Evolutionary conservation across 2,888 invertebrate genomes (phyloP), one percentile per base, ranked within the genome.

Genomic region (Fragum fragum): DNA sequence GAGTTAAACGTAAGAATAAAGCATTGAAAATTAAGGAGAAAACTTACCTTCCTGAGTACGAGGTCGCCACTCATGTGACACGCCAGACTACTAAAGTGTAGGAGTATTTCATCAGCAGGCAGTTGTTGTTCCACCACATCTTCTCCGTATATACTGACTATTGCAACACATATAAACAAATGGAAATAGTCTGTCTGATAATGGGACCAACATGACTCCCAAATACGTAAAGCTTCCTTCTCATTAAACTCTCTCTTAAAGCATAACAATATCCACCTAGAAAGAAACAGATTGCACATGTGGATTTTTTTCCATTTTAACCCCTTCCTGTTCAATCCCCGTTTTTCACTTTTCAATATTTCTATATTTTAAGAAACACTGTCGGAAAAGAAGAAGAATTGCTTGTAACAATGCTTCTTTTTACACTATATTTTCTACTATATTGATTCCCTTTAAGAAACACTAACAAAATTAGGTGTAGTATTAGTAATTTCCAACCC

Each of bases 191-290:
- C 98, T 0, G 99, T 99, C 93, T 98, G 96, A 94, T 98, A 98
- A 95, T 98, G 98, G 0, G 98, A 97, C 99, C 99, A 99, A 95
- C 99, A 99, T 1, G 98, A 97, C 95, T 99, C 98, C 98, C 98
- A 98, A 97, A 98, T 98, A 42, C 97, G 96, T 61, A 98, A 96
- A 0, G 98, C 98, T 52, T 97, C 97, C 18, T 96, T 96, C 94
- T 98, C 98, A 0, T 97, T 97, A 93, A 98, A 98, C 95, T 98
- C 98, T 0, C 98, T 90, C 82, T 95, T 95, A 95, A 99, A 98
- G 94, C 98, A 98, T 96, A 99, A 94, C 81, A 99, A 95, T 90
- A 99, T 97, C 99, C 99, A 99, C 82, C 94, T 94, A 47, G 23
- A 81, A 57, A 28, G 39, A 57, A 47, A 32, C 16, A 61, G 9